Conservation (phyloP, 2,113 vertebrate species). For the Daphoenositta chrysoptera region DNA sequence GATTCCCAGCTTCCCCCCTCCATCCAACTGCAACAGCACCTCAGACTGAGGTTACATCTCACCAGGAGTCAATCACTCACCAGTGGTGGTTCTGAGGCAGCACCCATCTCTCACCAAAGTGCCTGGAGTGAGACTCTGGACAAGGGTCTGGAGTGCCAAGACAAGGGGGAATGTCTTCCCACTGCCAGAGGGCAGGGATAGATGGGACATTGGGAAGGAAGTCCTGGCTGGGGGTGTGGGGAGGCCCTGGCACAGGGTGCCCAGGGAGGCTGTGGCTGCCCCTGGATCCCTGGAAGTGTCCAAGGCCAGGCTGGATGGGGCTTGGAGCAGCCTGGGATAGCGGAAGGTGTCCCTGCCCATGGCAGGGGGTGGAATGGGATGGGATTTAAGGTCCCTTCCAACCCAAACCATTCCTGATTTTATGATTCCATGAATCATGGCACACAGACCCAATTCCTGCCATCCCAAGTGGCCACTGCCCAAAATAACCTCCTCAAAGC, state of each 20-base stretch:
- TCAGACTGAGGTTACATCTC: background rate
- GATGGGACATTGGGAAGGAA: background rate
- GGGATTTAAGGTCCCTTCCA: fast-evolving
- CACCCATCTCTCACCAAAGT: background rate
- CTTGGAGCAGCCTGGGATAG: fast-evolving
- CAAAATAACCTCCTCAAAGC: background rate
- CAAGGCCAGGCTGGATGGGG: fast-evolving
- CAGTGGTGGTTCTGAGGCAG: background rate
- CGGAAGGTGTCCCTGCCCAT: background rate
- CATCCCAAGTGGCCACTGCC: background rate
- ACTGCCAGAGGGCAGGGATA: background rate
- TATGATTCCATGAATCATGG: background rate
- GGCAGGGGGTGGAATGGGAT: fast-evolving
- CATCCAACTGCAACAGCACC: background rate
- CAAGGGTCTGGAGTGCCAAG: fast-evolving
- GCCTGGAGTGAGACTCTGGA: background rate
- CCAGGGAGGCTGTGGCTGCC: background rate
- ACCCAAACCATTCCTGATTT: background rate
- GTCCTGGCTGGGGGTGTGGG: fast-evolving
- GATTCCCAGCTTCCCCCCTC: background rate
- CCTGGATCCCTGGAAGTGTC: background rate
- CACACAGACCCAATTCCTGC: background rate
- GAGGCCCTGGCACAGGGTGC: fast-evolving
- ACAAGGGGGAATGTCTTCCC: background rate
- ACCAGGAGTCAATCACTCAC: background rate